Base-by-base conservation (phyloP, 1,140 invertebrate species). In the Cydia fagiglandana region DNA sequence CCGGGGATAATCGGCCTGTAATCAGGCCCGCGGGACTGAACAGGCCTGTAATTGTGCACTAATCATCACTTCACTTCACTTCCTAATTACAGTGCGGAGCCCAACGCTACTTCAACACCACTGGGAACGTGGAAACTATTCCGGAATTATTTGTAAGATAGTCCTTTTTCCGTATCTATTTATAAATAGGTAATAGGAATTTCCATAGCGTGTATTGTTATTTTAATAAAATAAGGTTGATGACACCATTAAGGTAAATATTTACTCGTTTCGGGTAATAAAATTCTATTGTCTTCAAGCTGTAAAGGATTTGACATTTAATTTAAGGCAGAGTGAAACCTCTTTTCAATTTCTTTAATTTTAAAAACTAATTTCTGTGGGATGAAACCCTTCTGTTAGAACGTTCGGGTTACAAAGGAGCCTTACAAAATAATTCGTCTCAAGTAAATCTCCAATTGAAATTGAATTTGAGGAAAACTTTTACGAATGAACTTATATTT, bases 1-100 rank as follows among this genome's bases (percentile, higher is more conserved):
- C 34, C 15, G 66, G 66, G 66, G 66, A 70, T 70, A 70, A 70
- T 70, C 66, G 66, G 28, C n/a, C 30, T 70, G 66, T 70, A 70
- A 70, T 38, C 66, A 38, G 66, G 2, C 28, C 30, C 66, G 66
- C 66, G n/a, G 38, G 66, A 17, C 66, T 17, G 30, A 17, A 20
- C 17, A 20, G 56, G 56, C 64, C 24, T 17, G 66, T 70, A 70
- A 70, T 70, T 70, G 66, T 70, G 34, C 66, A 70, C 66, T 70
- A 70, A 70, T 70, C 66, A 70, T 70, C 66, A 38, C 66, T 70
- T 70, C 66, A 38, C 66, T 70, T 70, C 34, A 38, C 30, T 17
- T 17, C 66, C 66, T 70, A 38, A 70, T 70, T 66, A 70, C n/a
- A 70, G 56, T 61, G 56, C 20, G 15, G 56, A 61, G 56, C 56